Evolutionary conservation across 2,113 vertebrate genomes (phyloP).

Genomic region (Hiodon tergisus): DNA sequence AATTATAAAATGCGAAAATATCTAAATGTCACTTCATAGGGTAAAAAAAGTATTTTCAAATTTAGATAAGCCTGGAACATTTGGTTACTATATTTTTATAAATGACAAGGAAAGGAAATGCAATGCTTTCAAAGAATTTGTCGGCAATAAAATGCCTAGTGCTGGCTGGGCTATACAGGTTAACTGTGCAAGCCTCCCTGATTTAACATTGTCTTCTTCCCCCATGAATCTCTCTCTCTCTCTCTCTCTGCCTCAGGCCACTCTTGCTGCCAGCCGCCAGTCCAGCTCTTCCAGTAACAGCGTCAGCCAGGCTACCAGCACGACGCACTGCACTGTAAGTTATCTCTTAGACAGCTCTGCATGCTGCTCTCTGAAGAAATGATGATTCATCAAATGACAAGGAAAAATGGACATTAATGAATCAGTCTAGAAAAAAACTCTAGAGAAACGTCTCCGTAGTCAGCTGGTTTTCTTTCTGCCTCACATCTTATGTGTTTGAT

Average conservation of each 20-base stretch:
- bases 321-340: constrained; percentile 75
- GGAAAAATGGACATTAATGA: too few relatives aligned
- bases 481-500: too few relatives aligned
- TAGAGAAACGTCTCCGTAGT: too few relatives aligned
- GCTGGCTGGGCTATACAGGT: neutral
- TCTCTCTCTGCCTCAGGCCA: constrained; percentile 64
- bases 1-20: too few relatives aligned
- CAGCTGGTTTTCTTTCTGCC: too few relatives aligned
- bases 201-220: neutral
- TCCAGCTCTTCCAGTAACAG: constrained; percentile 82
- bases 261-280: constrained; percentile 90
- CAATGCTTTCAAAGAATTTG: too few relatives aligned
- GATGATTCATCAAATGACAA: neutral
- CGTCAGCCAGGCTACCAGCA: constrained; percentile 73
- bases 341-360: neutral
- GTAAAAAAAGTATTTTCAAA: too few relatives aligned
- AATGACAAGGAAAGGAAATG: too few relatives aligned
- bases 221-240: neutral
- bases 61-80: too few relatives aligned
- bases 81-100: too few relatives aligned
- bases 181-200: neutral
- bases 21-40: too few relatives aligned
- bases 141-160: neutral
- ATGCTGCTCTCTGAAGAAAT: neutral
- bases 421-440: too few relatives aligned